Evolutionary conservation across 2,888 invertebrate species (phyloP).

Genomic region (Amblyteles armatorius): DNA sequence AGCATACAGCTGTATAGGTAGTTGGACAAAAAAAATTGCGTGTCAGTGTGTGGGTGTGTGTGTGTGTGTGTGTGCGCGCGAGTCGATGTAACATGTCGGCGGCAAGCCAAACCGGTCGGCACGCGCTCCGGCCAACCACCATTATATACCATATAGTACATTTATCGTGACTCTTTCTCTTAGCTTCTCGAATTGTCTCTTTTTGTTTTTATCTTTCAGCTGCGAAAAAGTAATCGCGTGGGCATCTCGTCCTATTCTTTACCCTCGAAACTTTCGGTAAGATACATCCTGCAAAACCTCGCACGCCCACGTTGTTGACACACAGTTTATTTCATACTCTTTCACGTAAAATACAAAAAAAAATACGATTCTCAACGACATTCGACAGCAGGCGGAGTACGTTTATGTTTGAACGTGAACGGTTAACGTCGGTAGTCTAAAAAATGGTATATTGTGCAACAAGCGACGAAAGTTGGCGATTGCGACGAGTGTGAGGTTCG

Average conservation of each 20-base stretch:
- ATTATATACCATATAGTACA: conserved; percentile 8
- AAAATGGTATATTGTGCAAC: too few species aligned
- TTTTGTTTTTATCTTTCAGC: conserved; percentile 36
- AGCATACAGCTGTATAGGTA: neutral
- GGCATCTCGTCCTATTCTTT: conserved; percentile 27
- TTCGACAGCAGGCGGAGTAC: too few species aligned
- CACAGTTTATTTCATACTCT: conserved; percentile 29
- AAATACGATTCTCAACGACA: neutral
- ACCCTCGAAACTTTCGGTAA: conserved; percentile 13
- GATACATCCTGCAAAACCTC: conserved; percentile 35
- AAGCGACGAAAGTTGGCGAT: too few species aligned
- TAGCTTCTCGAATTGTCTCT: conserved; percentile 25
- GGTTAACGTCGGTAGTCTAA: too few species aligned
- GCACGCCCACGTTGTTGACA: conserved; percentile 25
- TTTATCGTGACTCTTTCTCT: conserved; percentile 37
- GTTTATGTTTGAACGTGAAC: too few species aligned
- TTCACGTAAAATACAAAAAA: neutral
- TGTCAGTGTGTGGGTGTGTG: conserved; percentile 27
- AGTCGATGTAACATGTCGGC: conserved; percentile 72
- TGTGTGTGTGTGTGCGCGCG: too few species aligned
- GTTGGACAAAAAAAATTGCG: neutral
- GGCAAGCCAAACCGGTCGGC: conserved; percentile 82
- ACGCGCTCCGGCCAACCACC: conserved; percentile 75
- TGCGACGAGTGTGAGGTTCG: too few species aligned
- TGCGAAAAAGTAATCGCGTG: conserved; percentile 38